Base-by-base conservation (phyloP, 2,888 invertebrate genomes). In the Drosophila monieri region DNA sequence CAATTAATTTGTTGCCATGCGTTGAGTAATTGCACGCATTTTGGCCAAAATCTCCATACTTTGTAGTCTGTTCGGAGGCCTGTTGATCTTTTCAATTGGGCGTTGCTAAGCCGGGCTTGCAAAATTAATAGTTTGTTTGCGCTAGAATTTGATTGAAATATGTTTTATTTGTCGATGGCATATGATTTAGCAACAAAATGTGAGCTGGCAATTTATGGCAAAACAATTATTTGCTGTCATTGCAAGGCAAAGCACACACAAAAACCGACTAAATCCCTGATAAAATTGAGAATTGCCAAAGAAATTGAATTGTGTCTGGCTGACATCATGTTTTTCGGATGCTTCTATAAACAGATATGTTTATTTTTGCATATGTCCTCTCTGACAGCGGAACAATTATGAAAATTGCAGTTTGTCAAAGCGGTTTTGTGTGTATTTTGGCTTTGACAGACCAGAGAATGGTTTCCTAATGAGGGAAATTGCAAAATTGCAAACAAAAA, bases 171-270 rank as follows among this genome's bases (percentile, higher is more conserved):
- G 73, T 66, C 78, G 53, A 70, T 70, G 52, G 49, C 65, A 47
- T 30, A 54, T 52, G 27, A 27, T 27, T 27, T 27, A 9, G 27
- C 27, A 27, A 27, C 27, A 27, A 27, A 27, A 27, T 59, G 58
- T 30, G 47, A 18, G 47, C 44, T 39, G 27, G 53, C 49, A 53
- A 41, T 59, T 71, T 71, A 64, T 71, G 71, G 47, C 55, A 44
- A 65, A 27, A 44, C 57, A 74, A 81, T 85, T 73, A 83, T 67
- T 66, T 48, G 62, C 71, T 73, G 84, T 78, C 80, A 84, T 48
- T 68, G 55, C 59, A 14, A 48, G 39, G 39, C 30, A 66, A 21
- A 57, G 37, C 8, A 27, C 27, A 27, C 27, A 27, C 27, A 27
- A 27, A 49, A 35, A 48, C 35, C n/a, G 35, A n/a, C n/a, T 35